Percentiles rank a stretch among this genome's conserved stretches.
Conservation (phyloP, 1,140 invertebrate species). For the Ptiloglossa arizonensis region DNA sequence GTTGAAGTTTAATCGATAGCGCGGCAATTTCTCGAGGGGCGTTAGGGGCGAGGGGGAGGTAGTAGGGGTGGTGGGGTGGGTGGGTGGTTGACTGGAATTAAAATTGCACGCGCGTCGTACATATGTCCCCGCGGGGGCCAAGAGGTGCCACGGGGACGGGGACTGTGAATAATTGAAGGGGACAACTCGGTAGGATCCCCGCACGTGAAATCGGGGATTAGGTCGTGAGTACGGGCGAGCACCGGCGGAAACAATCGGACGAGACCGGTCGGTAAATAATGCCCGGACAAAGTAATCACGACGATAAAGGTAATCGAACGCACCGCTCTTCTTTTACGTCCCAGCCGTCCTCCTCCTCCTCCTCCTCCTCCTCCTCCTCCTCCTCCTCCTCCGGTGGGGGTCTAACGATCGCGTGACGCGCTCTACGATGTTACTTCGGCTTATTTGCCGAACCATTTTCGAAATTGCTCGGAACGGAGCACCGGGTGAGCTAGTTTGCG, state of each 20-base stretch:
- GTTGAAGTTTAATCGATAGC: constrained; percentile 40
- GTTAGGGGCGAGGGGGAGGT: too few relatives aligned
- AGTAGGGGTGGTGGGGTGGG: too few relatives aligned
- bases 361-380: too few relatives aligned
- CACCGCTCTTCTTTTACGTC: not conserved
- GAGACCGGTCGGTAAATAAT: not conserved
- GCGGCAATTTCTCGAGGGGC: constrained; percentile 13
- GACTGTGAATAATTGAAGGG: constrained; percentile 31
- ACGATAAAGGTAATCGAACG: not conserved
- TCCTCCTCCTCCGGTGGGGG: too few relatives aligned
- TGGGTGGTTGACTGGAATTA: too few relatives aligned
- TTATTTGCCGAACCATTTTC: not conserved
- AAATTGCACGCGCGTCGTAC: constrained; percentile 36
- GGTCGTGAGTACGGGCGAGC: not conserved
- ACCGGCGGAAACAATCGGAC: not conserved
- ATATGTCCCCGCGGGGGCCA: too few relatives aligned
- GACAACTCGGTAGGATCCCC: not conserved
- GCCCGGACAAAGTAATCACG: too few relatives aligned
- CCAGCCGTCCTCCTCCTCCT: not conserved
- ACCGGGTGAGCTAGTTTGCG: too few relatives aligned
- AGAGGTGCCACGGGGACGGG: too few relatives aligned
- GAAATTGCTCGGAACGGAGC: too few relatives aligned
- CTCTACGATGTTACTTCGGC: not conserved
- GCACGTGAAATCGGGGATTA: constrained; percentile 18
- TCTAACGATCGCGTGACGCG: not conserved